Evolutionary conservation across 2,888 invertebrate species (phyloP), one percentile per base, ranked within the genome.

Genomic region (Rosalia funebris): DNA sequence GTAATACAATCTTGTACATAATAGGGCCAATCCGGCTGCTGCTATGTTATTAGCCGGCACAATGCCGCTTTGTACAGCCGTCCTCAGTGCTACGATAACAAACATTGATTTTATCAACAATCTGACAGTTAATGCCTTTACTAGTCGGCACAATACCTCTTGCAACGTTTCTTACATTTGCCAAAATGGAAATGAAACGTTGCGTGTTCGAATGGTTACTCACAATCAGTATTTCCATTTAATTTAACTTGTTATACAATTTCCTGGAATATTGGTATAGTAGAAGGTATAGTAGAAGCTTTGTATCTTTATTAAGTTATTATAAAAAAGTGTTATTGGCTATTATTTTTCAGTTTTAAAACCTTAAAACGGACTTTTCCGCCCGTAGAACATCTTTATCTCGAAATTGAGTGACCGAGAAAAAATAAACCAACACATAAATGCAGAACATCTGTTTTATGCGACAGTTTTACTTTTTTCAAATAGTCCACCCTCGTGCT

Each of bases 1-100:
- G 63, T 79, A 79, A 79, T 78, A 79, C 76, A 80, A 80, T 80
- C 80, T 79, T 75, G 73, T 60, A 75, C 73, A 79, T 79, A 80
- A 80, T 80, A 77, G 79, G 77, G 75, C 77, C 79, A 79, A 80
- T 79, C 77, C 77, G 69, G 65, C 64, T 68, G 70, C 71, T 71
- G 70, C 73, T 73, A 72, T 75, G 75, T 77, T 76, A 77, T 79
- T 77, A 77, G 74, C 68, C 73, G 53, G 70, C 72, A 77, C 76
- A 77, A 77, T 76, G 66, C 71, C 66, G 68, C 73, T 75, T 73
- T 72, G 72, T 71, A 66, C 73, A 70, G 62, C 60, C 70, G 68
- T 68, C 65, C 62, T 63, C 65, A 50, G 63, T 68, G 66, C 72
- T 72, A 65, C 69, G 70, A 75, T 72, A 75, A 75, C 71, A 74